Evolutionary conservation across 2,113 vertebrate genomes (phyloP).

Genomic region (Python bivittatus): DNA sequence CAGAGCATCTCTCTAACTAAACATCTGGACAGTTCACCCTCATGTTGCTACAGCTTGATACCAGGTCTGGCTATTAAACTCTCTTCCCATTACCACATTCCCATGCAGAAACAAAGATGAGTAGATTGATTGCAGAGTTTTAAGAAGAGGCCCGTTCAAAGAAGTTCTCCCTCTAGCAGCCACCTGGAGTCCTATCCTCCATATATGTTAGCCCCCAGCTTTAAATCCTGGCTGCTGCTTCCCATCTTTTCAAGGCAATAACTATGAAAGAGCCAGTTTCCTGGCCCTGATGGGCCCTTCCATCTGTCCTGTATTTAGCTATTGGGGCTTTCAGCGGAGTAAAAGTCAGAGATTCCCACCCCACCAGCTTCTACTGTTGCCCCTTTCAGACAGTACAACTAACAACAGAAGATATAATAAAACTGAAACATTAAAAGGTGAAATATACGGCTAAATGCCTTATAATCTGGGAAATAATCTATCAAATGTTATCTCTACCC

Average conservation of each 20-base stretch:
- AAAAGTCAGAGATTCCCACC: background rate
- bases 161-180: background rate
- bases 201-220: background rate
- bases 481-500: background rate
- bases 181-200: background rate
- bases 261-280: background rate
- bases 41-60: background rate
- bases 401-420: background rate
- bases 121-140: background rate
- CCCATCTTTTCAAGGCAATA: background rate
- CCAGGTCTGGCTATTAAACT: background rate
- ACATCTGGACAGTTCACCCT: background rate
- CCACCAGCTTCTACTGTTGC: background rate
- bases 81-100: background rate
- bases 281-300: background rate
- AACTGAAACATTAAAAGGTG: background rate
- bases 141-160: background rate
- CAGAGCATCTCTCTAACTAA: background rate
- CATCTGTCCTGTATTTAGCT: background rate
- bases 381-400: background rate
- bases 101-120: background rate
- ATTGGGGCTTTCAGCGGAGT: background rate
- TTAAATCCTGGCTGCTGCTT: background rate
- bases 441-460: background rate
- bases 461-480: background rate